phyloP scores from a whole-genome alignment of 2,113 vertebrate species.

The Lates calcarifer region DNA sequence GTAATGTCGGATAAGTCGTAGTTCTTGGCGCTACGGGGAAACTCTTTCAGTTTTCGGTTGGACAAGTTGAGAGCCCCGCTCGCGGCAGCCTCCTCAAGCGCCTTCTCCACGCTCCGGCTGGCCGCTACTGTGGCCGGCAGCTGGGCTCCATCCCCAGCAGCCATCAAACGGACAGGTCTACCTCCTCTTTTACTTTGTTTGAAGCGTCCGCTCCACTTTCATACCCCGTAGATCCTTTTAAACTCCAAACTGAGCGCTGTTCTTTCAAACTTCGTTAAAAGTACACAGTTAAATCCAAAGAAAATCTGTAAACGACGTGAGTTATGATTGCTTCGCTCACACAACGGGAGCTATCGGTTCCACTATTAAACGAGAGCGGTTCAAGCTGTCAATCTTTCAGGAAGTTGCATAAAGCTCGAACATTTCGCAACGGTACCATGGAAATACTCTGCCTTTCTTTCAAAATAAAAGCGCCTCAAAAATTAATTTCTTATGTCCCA shows the following conservation, averaged over 20 bases:
- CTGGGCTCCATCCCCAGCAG: slow-evolving; percentile 89
- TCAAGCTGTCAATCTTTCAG: slow-evolving; percentile 82
- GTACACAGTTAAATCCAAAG: slow-evolving; percentile 27
- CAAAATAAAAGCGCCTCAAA: slow-evolving; percentile 57
- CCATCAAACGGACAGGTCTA: slow-evolving; percentile 80
- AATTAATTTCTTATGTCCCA: neutral
- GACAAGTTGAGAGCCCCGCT: slow-evolving; percentile 91
- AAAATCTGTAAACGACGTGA: neutral
- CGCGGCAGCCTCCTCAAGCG: slow-evolving; percentile 91
- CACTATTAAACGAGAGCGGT: slow-evolving; percentile 21
- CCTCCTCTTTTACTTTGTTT: slow-evolving; percentile 68
- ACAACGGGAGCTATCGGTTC: slow-evolving; percentile 31
- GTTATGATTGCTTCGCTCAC: slow-evolving; percentile 16
- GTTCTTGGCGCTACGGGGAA: slow-evolving; percentile 89
- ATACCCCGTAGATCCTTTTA: slow-evolving; percentile 19
- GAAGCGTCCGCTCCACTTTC: slow-evolving; percentile 54
- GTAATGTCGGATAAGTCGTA: slow-evolving; percentile 94
- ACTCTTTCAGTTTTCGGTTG: slow-evolving; percentile 90
- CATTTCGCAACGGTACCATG: neutral
- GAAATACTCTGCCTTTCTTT: rapidly evolving
- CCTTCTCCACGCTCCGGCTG: slow-evolving; percentile 91
- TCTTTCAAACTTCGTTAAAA: slow-evolving; percentile 19
- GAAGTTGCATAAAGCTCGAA: slow-evolving; percentile 53
- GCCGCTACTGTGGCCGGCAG: slow-evolving; percentile 87
- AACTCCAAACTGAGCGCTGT: neutral